Evolutionary conservation across 1,140 invertebrate genomes (phyloP).

Genomic region (Latrodectus geometricus): DNA sequence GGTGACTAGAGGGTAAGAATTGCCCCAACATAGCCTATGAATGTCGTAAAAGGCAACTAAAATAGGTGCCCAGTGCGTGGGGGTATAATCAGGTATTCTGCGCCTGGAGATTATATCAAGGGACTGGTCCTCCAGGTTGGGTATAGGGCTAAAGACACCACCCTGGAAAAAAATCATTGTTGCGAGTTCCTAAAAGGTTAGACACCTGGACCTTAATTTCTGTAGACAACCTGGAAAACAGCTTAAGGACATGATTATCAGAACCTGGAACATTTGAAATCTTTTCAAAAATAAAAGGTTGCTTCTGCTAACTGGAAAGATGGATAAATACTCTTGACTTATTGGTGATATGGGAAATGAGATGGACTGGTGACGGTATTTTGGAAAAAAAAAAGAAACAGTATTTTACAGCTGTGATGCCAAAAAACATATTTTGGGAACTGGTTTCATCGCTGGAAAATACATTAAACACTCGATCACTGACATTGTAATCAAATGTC

Average conservation of each 20-base stretch:
- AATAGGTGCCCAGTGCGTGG: too few species aligned
- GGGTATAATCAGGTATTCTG: too few species aligned
- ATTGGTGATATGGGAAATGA: not conserved
- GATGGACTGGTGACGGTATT: conserved; percentile 15
- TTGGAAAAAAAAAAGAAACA: conserved; percentile 5
- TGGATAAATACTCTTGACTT: conserved; percentile 3
- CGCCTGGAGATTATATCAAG: too few species aligned
- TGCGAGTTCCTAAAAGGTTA: conserved; percentile 9
- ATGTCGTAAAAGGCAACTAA: too few species aligned
- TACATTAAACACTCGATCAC: conserved; percentile 7
- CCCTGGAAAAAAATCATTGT: not conserved
- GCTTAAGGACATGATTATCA: conserved; percentile 15
- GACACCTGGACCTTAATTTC: conserved; percentile 16
- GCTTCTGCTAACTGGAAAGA: not conserved
- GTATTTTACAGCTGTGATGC: conserved; percentile 11
- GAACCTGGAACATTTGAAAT: not conserved
- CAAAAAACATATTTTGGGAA: conserved; percentile 11
- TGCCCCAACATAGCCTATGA: too few species aligned
- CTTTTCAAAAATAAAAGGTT: conserved; percentile 1
- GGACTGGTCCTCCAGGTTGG: not conserved
- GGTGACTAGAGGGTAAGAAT: too few species aligned
- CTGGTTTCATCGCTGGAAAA: conserved; percentile 12
- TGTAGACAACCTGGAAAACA: conserved; percentile 17
- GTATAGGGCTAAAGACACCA: not conserved
- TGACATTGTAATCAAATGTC: conserved; percentile 5